These are phyloP conservation scores for Tonatia bakeri DNA, from an alignment of 2,113 vertebrate species.

Conservation along the genomic window DNA sequence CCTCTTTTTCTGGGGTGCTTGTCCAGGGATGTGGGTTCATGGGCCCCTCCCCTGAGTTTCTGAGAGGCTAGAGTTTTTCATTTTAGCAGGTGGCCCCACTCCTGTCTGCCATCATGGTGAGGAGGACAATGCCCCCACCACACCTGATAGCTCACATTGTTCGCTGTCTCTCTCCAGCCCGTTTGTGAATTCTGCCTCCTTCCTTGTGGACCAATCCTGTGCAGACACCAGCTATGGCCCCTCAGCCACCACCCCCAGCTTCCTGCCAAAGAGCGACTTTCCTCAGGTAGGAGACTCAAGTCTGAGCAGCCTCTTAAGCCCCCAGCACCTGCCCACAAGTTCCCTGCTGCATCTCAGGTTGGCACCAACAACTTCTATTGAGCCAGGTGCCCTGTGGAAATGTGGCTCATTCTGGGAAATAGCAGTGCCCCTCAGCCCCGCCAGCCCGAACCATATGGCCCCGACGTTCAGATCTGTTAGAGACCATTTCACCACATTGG, in stretches of 20 bases:
- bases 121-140: background rate
- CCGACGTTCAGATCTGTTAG: fast-evolving
- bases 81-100: background rate
- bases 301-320: fast-evolving
- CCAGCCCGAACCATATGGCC: background rate
- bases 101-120: background rate
- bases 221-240: constrained; percentile 74
- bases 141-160: background rate
- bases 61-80: background rate
- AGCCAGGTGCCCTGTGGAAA: background rate
- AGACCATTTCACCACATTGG: background rate
- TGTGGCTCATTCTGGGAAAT: background rate
- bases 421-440: background rate
- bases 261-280: constrained; percentile 79
- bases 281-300: constrained; percentile 78
- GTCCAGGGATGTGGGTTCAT: fast-evolving
- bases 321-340: no score
- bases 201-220: constrained; percentile 70
- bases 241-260: constrained; percentile 64
- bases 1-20: background rate
- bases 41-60: background rate
- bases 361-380: fast-evolving
- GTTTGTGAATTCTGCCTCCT: constrained; percentile 68
- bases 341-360: background rate
- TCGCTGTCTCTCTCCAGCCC: constrained; percentile 70